phyloP scores from a whole-genome alignment of 2,113 vertebrate genomes.

The rat (Rattus norvegicus) region DNA sequence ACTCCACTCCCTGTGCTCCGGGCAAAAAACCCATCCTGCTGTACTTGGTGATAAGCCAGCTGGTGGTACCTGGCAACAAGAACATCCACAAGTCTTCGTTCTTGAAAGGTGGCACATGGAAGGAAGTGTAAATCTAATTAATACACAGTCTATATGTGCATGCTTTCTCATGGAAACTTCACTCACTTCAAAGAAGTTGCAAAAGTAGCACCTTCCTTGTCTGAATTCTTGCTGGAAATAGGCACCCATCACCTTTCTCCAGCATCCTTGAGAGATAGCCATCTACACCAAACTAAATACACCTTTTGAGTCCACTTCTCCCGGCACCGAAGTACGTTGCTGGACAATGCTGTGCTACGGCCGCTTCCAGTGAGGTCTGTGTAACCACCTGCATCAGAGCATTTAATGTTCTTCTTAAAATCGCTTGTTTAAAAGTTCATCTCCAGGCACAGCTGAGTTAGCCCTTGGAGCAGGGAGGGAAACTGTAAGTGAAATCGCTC shows the following conservation, averaged over 20 bases:
- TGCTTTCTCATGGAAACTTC: neutral
- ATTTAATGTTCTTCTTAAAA: slow-evolving; percentile 10
- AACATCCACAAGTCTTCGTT: neutral
- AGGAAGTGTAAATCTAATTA: neutral
- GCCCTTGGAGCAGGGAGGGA: neutral
- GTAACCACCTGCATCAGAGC: neutral
- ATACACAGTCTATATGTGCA: neutral
- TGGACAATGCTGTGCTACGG: neutral
- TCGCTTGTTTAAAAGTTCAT: neutral
- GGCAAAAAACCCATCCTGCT: neutral
- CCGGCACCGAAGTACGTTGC: neutral
- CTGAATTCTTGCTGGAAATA: neutral
- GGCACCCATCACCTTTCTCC: fast-evolving
- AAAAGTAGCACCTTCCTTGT: neutral
- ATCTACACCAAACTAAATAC: neutral
- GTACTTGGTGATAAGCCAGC: neutral
- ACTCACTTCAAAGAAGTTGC: neutral
- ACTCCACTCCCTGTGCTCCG: too few relatives aligned
- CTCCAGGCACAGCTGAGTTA: neutral
- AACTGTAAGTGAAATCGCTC: neutral
- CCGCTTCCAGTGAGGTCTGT: neutral
- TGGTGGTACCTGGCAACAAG: neutral
- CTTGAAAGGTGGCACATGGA: neutral
- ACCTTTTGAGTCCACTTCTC: neutral
- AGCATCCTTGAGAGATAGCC: neutral